Evolutionary conservation across 2,113 vertebrate species (phyloP).

Genomic region (Heptranchias perlo): DNA sequence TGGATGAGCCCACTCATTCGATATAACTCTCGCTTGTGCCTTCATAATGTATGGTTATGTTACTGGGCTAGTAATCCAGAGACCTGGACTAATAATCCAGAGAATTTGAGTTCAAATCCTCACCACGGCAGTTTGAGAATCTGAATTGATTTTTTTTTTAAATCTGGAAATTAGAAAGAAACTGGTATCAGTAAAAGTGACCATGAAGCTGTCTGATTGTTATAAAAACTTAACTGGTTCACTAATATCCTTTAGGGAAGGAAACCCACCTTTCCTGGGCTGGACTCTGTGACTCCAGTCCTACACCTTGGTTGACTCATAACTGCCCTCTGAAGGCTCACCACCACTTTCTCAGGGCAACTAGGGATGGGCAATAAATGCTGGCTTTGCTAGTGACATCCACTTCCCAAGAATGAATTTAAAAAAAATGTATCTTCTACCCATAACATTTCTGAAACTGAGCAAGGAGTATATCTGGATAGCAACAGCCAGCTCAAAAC

Average conservation of each 20-base stretch:
- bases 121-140: neutral
- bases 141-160: no score
- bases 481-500: no score
- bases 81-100: no score
- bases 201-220: neutral
- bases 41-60: neutral
- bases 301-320: neutral
- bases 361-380: neutral
- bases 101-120: neutral
- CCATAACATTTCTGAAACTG: neutral
- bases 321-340: neutral
- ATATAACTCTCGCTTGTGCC: neutral
- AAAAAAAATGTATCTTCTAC: neutral
- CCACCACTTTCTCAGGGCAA: neutral
- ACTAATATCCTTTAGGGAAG: neutral
- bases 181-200: neutral
- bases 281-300: neutral
- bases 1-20: neutral
- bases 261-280: neutral
- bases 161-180: no score
- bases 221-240: neutral
- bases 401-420: neutral
- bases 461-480: neutral
- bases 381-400: neutral
- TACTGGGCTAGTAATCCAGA: neutral